Evolutionary conservation across 2,888 invertebrate species (phyloP).

Genomic region (Rhimphoctona megacephalus): DNA sequence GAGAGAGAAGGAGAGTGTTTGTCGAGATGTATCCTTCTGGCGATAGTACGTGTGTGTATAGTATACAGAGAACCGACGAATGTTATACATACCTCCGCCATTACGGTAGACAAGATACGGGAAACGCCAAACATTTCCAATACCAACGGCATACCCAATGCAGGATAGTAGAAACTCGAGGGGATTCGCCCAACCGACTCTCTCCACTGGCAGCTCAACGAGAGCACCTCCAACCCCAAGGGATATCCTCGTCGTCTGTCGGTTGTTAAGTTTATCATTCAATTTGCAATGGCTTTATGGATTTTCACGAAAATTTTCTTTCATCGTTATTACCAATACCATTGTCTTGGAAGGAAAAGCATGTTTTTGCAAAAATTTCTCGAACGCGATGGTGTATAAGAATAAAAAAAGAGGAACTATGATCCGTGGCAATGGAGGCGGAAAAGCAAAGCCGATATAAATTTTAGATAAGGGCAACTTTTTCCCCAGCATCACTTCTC

Average conservation of each 20-base stretch:
- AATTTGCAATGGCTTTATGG: slow-evolving; percentile 25
- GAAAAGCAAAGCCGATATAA: neutral
- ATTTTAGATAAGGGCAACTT: neutral
- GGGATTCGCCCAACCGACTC: slow-evolving; percentile 88
- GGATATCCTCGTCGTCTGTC: slow-evolving; percentile 78
- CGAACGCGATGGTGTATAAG: neutral
- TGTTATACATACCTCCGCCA: slow-evolving; percentile 89
- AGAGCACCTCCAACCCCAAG: slow-evolving; percentile 78
- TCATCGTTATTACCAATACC: slow-evolving; percentile 3
- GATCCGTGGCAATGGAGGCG: neutral
- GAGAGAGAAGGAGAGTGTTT: neutral
- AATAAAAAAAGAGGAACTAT: neutral
- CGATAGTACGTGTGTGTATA: slow-evolving; percentile 10
- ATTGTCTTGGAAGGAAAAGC: neutral
- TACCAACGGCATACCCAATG: slow-evolving; percentile 91
- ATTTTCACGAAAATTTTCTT: slow-evolving; percentile 10
- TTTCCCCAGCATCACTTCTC: neutral
- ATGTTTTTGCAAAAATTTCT: neutral
- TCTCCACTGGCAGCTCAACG: slow-evolving; percentile 78
- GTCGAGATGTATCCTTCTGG: neutral
- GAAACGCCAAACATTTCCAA: slow-evolving; percentile 93
- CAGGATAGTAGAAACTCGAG: slow-evolving; percentile 92
- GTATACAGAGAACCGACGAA: slow-evolving; percentile 37
- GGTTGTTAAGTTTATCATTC: slow-evolving; percentile 32
- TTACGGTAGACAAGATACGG: slow-evolving; percentile 92